phyloP scores from a whole-genome alignment of 2,888 invertebrate genomes.

The Folsomia manolachei region DNA sequence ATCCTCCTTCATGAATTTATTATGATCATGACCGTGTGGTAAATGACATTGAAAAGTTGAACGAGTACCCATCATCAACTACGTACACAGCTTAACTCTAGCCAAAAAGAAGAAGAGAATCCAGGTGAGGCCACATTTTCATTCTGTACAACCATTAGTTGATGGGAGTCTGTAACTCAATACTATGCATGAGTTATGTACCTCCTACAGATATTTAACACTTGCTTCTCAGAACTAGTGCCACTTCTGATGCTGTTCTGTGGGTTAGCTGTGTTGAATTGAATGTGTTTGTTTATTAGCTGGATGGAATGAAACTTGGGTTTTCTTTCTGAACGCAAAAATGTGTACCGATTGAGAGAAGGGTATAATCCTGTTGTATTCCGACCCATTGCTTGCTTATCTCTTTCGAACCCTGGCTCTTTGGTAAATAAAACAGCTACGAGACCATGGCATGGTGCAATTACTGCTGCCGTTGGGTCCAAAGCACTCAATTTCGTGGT shows the following conservation, averaged over 20 bases:
- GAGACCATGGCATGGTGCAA: not conserved
- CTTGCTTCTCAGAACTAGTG: not conserved
- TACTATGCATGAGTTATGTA: not conserved
- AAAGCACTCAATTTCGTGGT: not conserved
- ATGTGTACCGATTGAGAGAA: no score
- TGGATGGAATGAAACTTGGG: not conserved
- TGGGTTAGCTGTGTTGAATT: not conserved
- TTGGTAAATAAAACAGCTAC: not conserved
- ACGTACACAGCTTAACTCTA: no score
- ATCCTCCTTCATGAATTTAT: slow-evolving; percentile 1
- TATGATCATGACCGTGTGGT: not conserved
- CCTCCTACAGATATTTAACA: not conserved
- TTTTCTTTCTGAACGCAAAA: not conserved
- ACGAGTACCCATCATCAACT: not conserved
- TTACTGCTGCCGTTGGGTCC: not conserved
- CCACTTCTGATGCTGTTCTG: not conserved
- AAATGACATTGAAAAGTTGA: slow-evolving; percentile 10
- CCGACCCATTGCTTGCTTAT: not conserved
- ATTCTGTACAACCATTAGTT: not conserved
- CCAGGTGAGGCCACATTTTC: not conserved
- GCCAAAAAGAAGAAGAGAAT: not conserved
- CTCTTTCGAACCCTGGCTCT: not conserved
- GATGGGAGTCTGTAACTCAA: not conserved
- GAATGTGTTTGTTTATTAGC: not conserved
- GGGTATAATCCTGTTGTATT: not conserved